Evolutionary conservation across 2,113 vertebrate genomes (phyloP).

Genomic region (Amazona vittata): DNA sequence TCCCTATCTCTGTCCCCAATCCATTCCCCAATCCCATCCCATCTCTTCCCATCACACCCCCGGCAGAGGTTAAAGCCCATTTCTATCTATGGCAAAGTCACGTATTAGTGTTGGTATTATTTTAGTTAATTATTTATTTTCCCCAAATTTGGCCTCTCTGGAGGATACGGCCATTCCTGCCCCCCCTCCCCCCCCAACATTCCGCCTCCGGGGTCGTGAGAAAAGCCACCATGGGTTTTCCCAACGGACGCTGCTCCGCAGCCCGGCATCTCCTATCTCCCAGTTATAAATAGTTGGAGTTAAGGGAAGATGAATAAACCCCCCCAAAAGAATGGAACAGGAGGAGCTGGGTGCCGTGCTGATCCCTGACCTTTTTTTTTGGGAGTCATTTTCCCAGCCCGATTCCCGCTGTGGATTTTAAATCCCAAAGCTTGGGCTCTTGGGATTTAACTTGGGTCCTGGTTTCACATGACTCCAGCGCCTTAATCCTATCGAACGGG

Average conservation of each 20-base stretch:
- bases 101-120: neutral
- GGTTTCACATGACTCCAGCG: slow-evolving; percentile 47
- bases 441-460: slow-evolving; percentile 55
- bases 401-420: neutral
- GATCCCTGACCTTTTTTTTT: neutral
- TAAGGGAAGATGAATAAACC: neutral
- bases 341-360: neutral
- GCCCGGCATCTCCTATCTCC: slow-evolving; percentile 50
- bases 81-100: neutral
- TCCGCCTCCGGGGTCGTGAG: slow-evolving; percentile 82
- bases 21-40: neutral
- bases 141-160: slow-evolving; percentile 60
- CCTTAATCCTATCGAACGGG: slow-evolving; percentile 46
- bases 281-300: slow-evolving; percentile 53
- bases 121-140: slow-evolving; percentile 18
- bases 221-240: slow-evolving; percentile 84
- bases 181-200: neutral
- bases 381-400: neutral
- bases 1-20: too few species aligned
- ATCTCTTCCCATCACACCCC: neutral
- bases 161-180: slow-evolving; percentile 42
- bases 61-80: neutral
- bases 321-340: neutral
- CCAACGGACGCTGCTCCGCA: slow-evolving; percentile 70
- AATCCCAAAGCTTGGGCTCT: neutral